These are phyloP conservation scores for Medauroidea extradentata DNA, from an alignment of 1,140 invertebrate genomes.

Conservation along the genomic window DNA sequence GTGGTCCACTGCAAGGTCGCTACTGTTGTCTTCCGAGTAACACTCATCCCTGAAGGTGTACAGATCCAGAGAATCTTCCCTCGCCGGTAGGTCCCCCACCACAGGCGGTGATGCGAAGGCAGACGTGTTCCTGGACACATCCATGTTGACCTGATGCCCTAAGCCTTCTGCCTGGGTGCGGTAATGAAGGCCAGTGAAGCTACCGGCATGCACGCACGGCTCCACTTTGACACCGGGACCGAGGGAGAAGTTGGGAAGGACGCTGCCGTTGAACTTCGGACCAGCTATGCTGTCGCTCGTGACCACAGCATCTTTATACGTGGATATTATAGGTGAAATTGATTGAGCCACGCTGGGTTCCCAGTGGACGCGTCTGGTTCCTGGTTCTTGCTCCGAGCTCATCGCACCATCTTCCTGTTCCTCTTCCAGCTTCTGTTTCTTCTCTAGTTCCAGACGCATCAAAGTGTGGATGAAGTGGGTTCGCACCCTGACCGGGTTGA, in stretches of 20 bases:
- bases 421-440: conserved; percentile 54
- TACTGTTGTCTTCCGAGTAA: conserved; percentile 55
- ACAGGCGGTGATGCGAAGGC: not conserved
- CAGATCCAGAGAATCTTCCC: conserved; percentile 59
- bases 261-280: conserved; percentile 39
- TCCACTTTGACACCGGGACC: conserved; percentile 54
- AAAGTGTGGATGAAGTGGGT: conserved; percentile 98
- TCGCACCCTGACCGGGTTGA: conserved; percentile 90
- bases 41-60: conserved; percentile 63
- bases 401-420: conserved; percentile 27
- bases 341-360: not conserved
- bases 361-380: not conserved
- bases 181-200: conserved; percentile 63
- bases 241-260: conserved; percentile 51
- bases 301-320: not conserved
- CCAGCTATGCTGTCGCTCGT: conserved; percentile 12
- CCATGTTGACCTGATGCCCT: not conserved
- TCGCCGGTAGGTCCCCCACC: conserved; percentile 45
- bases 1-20: conserved; percentile 27
- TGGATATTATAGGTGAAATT: not conserved
- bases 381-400: not conserved
- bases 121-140: not conserved
- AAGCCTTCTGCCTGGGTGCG: conserved; percentile 32
- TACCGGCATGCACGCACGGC: conserved; percentile 55
- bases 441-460: conserved; percentile 90